Evolutionary conservation across 2,797 vertebrate genomes (phyloP).

Genomic region (Coreius guichenoti): DNA sequence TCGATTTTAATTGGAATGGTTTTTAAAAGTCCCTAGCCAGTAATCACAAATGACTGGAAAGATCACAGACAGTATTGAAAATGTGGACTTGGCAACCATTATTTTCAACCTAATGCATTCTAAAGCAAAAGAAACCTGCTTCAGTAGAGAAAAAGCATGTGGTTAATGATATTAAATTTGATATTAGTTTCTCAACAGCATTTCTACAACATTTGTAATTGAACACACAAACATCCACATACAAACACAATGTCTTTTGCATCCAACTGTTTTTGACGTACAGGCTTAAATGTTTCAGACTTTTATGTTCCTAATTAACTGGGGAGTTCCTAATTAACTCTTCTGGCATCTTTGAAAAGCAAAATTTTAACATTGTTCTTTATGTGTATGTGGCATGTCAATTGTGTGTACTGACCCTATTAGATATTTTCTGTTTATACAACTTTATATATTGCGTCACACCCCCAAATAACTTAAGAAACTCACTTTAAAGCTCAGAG

Average conservation of each 20-base stretch:
- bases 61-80: neutral
- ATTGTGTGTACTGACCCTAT: neutral
- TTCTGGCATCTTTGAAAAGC: constrained; percentile 6
- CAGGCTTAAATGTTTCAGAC: neutral
- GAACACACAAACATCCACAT: neutral
- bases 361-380: constrained; percentile 1
- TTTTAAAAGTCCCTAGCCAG: neutral
- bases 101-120: neutral
- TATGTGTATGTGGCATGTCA: neutral
- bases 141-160: neutral
- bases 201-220: constrained; percentile 17
- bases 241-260: constrained; percentile 5
- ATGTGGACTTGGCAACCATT: neutral
- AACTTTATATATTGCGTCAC: neutral
- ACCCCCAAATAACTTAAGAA: neutral
- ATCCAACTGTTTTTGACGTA: neutral
- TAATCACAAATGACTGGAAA: neutral
- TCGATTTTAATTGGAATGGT: neutral
- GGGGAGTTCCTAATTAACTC: neutral
- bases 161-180: constrained; percentile 1
- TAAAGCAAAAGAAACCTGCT: neutral
- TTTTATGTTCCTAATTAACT: constrained; percentile 32
- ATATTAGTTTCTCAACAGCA: neutral
- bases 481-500: neutral
- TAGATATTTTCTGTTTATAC: constrained; percentile 1